Conservation (phyloP, 2,888 invertebrate species). For the Metellina segmentata region DNA sequence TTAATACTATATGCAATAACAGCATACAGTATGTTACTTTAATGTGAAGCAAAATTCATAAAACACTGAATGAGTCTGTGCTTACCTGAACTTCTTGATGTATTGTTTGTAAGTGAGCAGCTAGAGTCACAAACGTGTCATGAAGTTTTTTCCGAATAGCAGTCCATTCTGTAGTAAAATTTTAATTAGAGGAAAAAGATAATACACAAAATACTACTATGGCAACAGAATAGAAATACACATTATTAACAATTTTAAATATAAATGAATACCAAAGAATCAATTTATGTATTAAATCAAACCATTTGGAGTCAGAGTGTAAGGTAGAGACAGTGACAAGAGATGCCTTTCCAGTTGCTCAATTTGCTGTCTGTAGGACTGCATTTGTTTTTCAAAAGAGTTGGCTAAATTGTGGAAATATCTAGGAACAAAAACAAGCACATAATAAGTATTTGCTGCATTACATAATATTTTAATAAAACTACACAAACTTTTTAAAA, state of each 20-base stretch:
- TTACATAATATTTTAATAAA: not conserved
- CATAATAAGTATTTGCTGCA: not conserved
- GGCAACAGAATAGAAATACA: not conserved
- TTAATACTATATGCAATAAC: too few relatives aligned
- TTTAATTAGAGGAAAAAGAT: not conserved
- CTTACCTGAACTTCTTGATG: slow-evolving; percentile 86
- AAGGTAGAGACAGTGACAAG: slow-evolving; percentile 85
- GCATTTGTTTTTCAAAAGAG: slow-evolving; percentile 87
- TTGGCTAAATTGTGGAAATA: slow-evolving; percentile 86
- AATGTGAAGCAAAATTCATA: not conserved
- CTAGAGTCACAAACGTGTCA: slow-evolving; percentile 91
- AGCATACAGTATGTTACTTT: too few relatives aligned
- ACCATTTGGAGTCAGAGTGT: slow-evolving; percentile 86
- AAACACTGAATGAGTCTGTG: not conserved
- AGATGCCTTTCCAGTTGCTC: slow-evolving; percentile 88
- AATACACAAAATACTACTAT: not conserved
- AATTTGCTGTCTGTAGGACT: slow-evolving; percentile 86
- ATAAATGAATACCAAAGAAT: not conserved
- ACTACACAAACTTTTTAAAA: not conserved
- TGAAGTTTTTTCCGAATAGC: slow-evolving; percentile 90
- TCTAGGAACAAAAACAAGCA: slow-evolving; percentile 78
- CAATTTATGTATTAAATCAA: slow-evolving; percentile 61
- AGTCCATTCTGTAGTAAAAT: slow-evolving; percentile 85
- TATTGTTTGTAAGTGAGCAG: slow-evolving; percentile 91
- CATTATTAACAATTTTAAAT: slow-evolving; percentile 31